Evolutionary conservation across 1,140 invertebrate genomes (phyloP).

Genomic region (Hylyphantes graminicola): DNA sequence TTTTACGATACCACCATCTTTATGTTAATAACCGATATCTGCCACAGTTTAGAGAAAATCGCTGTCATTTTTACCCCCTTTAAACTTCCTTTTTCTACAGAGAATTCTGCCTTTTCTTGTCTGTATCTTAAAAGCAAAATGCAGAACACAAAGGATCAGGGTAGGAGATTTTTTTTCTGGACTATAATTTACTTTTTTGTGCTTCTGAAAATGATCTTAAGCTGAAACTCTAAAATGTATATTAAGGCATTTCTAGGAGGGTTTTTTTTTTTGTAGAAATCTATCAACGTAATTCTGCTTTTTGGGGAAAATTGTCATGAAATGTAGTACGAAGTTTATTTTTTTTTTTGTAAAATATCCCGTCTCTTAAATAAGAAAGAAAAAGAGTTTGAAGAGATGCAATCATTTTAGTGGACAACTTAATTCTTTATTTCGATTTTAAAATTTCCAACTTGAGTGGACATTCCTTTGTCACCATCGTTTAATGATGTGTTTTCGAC

Average conservation of each 20-base stretch:
- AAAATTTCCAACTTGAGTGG: no score
- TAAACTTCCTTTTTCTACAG: slow-evolving; percentile 24
- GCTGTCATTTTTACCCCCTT: slow-evolving; percentile 45
- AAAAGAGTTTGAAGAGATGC: no score
- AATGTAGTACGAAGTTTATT: background rate
- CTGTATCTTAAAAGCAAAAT: slow-evolving; percentile 32
- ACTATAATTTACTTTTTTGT: slow-evolving; percentile 17
- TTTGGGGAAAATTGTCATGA: background rate
- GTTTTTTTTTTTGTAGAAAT: slow-evolving; percentile 20
- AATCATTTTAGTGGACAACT: no score
- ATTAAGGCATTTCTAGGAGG: slow-evolving; percentile 19
- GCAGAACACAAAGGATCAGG: slow-evolving; percentile 32
- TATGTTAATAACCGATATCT: slow-evolving; percentile 58
- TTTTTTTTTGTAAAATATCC: background rate
- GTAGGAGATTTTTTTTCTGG: slow-evolving; percentile 1
- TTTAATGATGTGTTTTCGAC: no score
- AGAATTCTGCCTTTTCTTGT: slow-evolving; percentile 38
- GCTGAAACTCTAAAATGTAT: slow-evolving; percentile 17
- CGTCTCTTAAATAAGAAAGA: no score
- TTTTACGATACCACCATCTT: slow-evolving; percentile 29
- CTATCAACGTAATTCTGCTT: slow-evolving; percentile 30
- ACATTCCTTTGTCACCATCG: no score
- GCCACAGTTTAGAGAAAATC: slow-evolving; percentile 46
- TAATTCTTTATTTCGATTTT: no score
- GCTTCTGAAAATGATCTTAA: slow-evolving; percentile 20